Conservation (phyloP, 2,113 vertebrate genomes). For the Dasyurus viverrinus region DNA sequence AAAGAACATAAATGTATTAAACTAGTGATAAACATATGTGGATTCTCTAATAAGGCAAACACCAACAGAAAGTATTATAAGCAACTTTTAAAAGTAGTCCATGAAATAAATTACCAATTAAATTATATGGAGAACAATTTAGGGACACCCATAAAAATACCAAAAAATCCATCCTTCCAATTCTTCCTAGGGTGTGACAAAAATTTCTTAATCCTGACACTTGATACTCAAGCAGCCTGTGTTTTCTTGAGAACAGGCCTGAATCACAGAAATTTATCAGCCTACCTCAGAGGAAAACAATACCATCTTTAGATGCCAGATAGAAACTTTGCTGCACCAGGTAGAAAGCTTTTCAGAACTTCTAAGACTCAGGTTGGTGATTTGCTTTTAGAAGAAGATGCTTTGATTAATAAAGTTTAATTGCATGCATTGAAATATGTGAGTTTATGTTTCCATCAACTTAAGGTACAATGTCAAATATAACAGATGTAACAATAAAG, state of each 20-base stretch:
- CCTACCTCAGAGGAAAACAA: background rate
- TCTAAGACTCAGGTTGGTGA: background rate
- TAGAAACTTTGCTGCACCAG: background rate
- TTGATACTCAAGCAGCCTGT: background rate
- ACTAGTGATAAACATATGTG: background rate
- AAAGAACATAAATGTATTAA: background rate
- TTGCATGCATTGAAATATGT: background rate
- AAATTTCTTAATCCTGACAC: background rate
- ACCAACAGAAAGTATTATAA: background rate
- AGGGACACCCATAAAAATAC: background rate
- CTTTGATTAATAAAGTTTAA: background rate
- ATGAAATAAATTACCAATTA: background rate
- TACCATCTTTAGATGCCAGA: background rate
- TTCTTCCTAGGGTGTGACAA: background rate
- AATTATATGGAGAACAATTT: background rate
- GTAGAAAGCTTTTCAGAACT: background rate
- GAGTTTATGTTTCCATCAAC: background rate
- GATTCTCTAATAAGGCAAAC: background rate
- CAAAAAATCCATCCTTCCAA: background rate
- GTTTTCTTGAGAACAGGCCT: background rate
- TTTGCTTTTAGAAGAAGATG: background rate
- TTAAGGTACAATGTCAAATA: background rate
- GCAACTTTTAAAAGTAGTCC: background rate
- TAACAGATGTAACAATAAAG: background rate
- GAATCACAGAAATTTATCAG: background rate